Percentiles rank a stretch among this genome's conserved stretches.
Evolutionary conservation across 1,140 invertebrate genomes (phyloP).

Genomic region (Zophobas morio): DNA sequence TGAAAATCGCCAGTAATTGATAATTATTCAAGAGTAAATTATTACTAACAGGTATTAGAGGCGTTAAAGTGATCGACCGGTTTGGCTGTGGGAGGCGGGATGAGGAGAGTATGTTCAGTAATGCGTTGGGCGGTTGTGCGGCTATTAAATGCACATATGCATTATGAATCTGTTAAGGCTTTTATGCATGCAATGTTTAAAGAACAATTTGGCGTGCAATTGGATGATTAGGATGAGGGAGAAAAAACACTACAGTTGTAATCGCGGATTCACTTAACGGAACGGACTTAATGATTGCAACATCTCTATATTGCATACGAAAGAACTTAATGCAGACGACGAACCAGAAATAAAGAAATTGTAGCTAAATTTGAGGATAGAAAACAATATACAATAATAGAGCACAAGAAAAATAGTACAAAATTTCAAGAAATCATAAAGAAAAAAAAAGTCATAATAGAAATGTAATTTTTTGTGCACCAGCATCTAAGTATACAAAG

Average conservation of each 20-base stretch:
- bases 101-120: neutral
- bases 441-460: no score
- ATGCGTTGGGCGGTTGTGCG: conserved; percentile 2
- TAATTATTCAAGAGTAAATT: conserved; percentile 42
- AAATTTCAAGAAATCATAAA: no score
- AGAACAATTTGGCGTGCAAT: conserved; percentile 42
- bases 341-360: no score
- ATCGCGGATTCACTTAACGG: conserved; percentile 36
- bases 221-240: conserved; percentile 31
- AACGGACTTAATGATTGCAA: conserved; percentile 26
- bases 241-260: conserved; percentile 16
- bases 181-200: conserved; percentile 42
- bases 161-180: conserved; percentile 39
- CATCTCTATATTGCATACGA: conserved; percentile 2
- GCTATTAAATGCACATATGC: conserved; percentile 42
- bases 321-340: no score
- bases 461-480: no score
- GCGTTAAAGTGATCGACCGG: conserved; percentile 7
- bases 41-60: conserved; percentile 37
- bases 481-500: no score
- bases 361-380: no score
- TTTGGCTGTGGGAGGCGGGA: neutral
- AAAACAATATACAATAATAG: no score
- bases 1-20: conserved; percentile 36
- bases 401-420: no score